phyloP scores from a whole-genome alignment of 2,888 invertebrate species.

The Ophraella communa region DNA sequence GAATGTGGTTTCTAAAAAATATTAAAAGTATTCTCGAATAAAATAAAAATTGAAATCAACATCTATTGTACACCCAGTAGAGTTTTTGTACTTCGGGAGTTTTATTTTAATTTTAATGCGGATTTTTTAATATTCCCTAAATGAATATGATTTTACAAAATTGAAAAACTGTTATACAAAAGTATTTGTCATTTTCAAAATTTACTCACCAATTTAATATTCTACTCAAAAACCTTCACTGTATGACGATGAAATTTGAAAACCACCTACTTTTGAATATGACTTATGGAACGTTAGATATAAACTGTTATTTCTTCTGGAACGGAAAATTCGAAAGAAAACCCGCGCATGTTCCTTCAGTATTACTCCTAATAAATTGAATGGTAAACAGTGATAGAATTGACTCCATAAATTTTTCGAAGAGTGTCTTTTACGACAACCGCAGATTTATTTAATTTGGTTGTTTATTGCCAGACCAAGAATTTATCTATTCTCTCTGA shows the following conservation, averaged over 20 bases:
- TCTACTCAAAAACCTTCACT: not conserved
- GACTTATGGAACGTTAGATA: not conserved
- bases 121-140: too few relatives aligned
- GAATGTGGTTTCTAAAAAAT: too few relatives aligned
- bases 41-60: too few relatives aligned
- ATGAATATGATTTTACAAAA: too few relatives aligned
- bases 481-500: conserved; percentile 7
- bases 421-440: conserved; percentile 48
- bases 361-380: conserved; percentile 52
- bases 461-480: conserved; percentile 36
- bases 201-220: not conserved
- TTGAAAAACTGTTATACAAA: too few relatives aligned
- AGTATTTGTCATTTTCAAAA: too few relatives aligned
- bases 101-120: too few relatives aligned
- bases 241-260: not conserved
- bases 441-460: conserved; percentile 42
- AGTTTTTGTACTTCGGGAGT: too few relatives aligned
- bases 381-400: conserved; percentile 54
- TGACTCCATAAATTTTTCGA: conserved; percentile 53
- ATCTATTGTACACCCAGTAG: too few relatives aligned
- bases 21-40: too few relatives aligned
- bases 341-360: conserved; percentile 38
- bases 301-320: conserved; percentile 25
- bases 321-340: conserved; percentile 25
- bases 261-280: not conserved